phyloP scores from a whole-genome alignment of 2,888 invertebrate species.

The Hedya salicella region DNA sequence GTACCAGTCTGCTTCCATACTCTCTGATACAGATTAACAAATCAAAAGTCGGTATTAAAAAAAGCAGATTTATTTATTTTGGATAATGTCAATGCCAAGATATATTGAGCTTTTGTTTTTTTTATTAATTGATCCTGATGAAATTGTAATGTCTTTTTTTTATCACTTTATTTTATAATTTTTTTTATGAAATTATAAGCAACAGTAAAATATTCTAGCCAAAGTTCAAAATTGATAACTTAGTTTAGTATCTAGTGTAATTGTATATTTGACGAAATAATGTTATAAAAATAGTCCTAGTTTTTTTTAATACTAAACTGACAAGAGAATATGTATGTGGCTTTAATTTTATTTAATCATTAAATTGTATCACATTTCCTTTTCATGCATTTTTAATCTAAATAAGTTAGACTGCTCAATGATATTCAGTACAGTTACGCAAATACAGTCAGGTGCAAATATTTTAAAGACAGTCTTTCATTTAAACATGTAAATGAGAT shows the following conservation, averaged over 20 bases:
- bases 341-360: conserved; percentile 37
- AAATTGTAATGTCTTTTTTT: conserved; percentile 5
- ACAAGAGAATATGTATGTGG: conserved; percentile 32
- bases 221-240: conserved; percentile 29
- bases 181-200: conserved; percentile 9
- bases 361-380: conserved; percentile 30
- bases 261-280: conserved; percentile 40
- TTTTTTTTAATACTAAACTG: conserved; percentile 35
- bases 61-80: too few relatives aligned
- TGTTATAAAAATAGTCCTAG: conserved; percentile 32
- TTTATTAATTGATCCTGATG: conserved; percentile 23
- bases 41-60: too few relatives aligned
- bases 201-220: conserved; percentile 26
- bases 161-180: not conserved
- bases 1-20: too few relatives aligned
- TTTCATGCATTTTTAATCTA: conserved; percentile 20
- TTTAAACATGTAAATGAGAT: too few relatives aligned
- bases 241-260: conserved; percentile 32
- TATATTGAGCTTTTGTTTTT: not conserved
- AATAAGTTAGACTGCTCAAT: conserved; percentile 17
- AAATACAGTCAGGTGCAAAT: not conserved
- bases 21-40: too few relatives aligned
- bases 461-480: not conserved
- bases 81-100: too few relatives aligned
- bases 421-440: not conserved